phyloP scores from a whole-genome alignment of 2,888 invertebrate genomes.

The Dicranocentrus wangi region DNA sequence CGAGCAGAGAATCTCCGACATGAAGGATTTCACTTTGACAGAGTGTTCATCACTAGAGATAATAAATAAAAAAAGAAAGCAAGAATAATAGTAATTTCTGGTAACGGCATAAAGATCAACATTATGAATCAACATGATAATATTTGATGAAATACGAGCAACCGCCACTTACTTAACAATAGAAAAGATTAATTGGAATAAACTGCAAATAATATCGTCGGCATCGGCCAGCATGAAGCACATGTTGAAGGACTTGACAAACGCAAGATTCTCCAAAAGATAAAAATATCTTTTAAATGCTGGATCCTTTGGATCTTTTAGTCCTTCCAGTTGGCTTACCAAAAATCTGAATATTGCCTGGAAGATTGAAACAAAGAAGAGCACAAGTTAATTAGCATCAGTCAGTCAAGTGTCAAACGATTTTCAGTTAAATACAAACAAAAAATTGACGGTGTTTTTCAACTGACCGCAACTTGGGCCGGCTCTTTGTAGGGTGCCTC shows the following conservation, averaged over 20 bases:
- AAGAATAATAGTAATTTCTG: no score
- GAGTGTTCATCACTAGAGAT: slow-evolving; percentile 98
- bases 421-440: slow-evolving; percentile 24
- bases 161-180: slow-evolving; percentile 95
- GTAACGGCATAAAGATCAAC: no score
- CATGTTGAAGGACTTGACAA: slow-evolving; percentile 99
- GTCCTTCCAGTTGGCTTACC: slow-evolving; percentile 92
- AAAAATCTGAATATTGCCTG: slow-evolving; percentile 93
- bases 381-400: no score
- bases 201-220: slow-evolving; percentile 94
- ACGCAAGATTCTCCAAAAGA: slow-evolving; percentile 95
- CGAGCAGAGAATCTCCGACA: slow-evolving; percentile 95
- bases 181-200: slow-evolving; percentile 94
- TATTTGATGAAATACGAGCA: slow-evolving; percentile 15
- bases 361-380: no score
- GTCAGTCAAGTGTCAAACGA: no score
- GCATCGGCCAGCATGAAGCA: slow-evolving; percentile 92
- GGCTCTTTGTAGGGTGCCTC: slow-evolving; percentile 98
- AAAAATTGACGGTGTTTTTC: not conserved
- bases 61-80: no score
- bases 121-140: no score
- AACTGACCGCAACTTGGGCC: slow-evolving; percentile 85
- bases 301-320: slow-evolving; percentile 96
- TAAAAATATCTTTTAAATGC: slow-evolving; percentile 98
- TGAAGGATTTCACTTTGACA: slow-evolving; percentile 95